Conservation (phyloP, 2,113 vertebrate genomes). For the Caranx ignobilis region DNA sequence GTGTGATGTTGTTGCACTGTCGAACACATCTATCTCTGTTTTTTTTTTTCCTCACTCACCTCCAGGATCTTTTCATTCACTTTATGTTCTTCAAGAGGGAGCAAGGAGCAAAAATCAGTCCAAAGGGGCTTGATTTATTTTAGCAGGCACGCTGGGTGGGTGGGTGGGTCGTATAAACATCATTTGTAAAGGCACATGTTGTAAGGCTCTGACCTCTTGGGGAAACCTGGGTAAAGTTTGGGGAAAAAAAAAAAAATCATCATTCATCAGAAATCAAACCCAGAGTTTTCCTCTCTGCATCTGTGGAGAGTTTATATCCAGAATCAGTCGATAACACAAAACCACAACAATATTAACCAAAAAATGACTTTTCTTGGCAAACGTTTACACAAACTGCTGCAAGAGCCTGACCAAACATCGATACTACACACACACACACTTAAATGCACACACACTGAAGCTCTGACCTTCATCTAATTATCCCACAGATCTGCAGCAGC, state of each 20-base stretch:
- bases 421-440: not conserved
- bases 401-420: no score
- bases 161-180: conserved; percentile 62
- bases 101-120: not conserved
- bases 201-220: conserved; percentile 35
- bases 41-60: not conserved
- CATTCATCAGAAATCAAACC: not conserved
- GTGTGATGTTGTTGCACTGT: no score
- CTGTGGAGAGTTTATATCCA: conserved; percentile 1
- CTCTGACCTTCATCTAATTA: conserved; percentile 65
- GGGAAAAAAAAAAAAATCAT: not conserved
- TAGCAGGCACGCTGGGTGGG: conserved; percentile 39
- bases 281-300: not conserved
- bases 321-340: not conserved
- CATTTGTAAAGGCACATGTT: conserved; percentile 43
- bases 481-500: conserved; percentile 66
- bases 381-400: no score
- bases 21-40: not conserved
- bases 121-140: conserved; percentile 46
- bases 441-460: conserved; percentile 16
- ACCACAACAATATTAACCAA: not conserved
- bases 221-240: conserved; percentile 32
- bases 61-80: conserved; percentile 3
- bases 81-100: conserved; percentile 3
- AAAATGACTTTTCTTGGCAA: not conserved